Evolutionary conservation across 2,113 vertebrate species (phyloP), one percentile per base, ranked within the genome.

Genomic region (Platichthys flesus): DNA sequence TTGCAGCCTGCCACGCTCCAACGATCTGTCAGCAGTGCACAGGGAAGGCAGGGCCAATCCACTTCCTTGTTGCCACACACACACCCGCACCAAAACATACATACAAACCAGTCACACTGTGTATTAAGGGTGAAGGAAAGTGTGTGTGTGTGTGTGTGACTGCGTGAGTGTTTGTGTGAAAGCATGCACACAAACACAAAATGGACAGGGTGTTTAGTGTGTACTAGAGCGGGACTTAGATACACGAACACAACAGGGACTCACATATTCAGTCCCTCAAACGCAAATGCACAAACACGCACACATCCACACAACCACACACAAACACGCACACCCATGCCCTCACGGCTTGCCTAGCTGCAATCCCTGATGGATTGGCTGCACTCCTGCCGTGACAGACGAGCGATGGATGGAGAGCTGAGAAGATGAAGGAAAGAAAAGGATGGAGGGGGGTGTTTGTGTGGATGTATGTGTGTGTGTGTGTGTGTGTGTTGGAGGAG

Each of bases 341-440:
- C 74, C 86, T 59, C 8, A 79, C 78, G 52, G 73, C 61, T 86
- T 54, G 86, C 88, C 78, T 70, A 59, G 82, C 87, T 82, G 81
- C 78, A 89, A 94, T 90, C 92, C 74, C 77, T 95, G 94, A 95
- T 94, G 93, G 94, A 95, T 95, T 95, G 93, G 93, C 87, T 94
- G 93, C 94, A 93, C 91, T 92, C 92, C 80, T 78, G 91, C 89
- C 76, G 82, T 93, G 94, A 94, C 94, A 94, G 93, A 94, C 83
- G 85, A 92, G 90, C 92, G 85, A 93, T 93, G 88, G 92, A 93
- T 91, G 88, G 91, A 93, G 89, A 87, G 81, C 83, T 64, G 85
- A 87, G 93, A 90, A 94, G 94, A 93, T 94, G 93, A 93, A 93
- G 91, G 91, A 70, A 87, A 85, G 84, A 83, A 87, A 79, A 78